phyloP scores from a whole-genome alignment of 53 echinoderm and acorn worm species.

The Arbacia lixula region DNA sequence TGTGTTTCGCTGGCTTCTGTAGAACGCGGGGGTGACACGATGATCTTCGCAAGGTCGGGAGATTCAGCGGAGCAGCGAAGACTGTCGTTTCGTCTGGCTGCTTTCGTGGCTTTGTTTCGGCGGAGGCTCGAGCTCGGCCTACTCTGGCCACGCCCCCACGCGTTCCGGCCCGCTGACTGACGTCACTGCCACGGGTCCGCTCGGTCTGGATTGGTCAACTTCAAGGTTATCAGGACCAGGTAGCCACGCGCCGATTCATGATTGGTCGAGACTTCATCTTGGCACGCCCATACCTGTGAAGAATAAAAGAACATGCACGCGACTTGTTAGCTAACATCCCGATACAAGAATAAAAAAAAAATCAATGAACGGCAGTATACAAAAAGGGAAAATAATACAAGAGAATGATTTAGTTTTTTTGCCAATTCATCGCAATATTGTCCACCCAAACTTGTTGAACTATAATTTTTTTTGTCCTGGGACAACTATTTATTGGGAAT shows the following conservation, averaged over 20 bases:
- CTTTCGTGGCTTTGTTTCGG: constrained; percentile 33
- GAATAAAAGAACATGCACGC: constrained; percentile 45
- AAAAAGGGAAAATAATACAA: too few species aligned
- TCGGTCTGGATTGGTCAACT: constrained; percentile 21
- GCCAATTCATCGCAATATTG: too few species aligned
- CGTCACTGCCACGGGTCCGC: constrained; percentile 6
- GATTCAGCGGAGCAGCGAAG: constrained; percentile 2
- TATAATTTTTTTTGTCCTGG: too few species aligned
- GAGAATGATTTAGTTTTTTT: too few species aligned
- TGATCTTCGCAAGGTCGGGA: neutral
- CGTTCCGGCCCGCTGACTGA: constrained; percentile 24
- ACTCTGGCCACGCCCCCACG: constrained; percentile 31
- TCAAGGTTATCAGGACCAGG: constrained; percentile 36
- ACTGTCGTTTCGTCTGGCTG: neutral
- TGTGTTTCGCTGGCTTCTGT: neutral
- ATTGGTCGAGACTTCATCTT: constrained; percentile 33
- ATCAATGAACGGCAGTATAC: too few species aligned
- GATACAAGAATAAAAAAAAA: too few species aligned
- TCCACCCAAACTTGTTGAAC: too few species aligned
- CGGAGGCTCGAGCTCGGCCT: neutral
- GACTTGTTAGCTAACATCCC: constrained; percentile 18
- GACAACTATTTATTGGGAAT: too few species aligned
- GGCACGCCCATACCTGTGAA: constrained; percentile 50
- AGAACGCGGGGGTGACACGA: neutral
- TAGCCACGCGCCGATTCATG: constrained; percentile 27